Evolutionary conservation across 2,113 vertebrate genomes (phyloP), one percentile per base, ranked within the genome.

Genomic region (Plotosus lineatus): DNA sequence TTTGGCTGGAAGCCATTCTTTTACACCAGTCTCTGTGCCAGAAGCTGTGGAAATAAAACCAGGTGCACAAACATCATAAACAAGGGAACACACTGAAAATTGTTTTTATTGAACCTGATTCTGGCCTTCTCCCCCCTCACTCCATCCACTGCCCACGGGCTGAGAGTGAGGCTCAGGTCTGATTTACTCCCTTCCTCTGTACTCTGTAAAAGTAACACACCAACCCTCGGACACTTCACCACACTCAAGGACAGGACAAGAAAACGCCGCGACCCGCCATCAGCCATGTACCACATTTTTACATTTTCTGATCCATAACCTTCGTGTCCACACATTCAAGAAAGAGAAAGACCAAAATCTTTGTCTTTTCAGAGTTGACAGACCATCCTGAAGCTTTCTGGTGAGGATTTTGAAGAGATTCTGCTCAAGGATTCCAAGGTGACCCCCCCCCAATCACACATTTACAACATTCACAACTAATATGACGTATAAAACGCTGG

Each of bases 221-320:
- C 6, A 48, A 42, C 60, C 76, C 53, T 1, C 53, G 69, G 46
- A 40, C 44, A 63, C 48, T 36, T 51, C 38, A 36, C 65, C 48
- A 84, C 48, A 56, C 78, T 83, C 82, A 69, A 85, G 84, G 87
- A 82, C 87, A 85, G 83, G 84, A 46, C 55, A 36, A 75, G 15
- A 78, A 44, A 51, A 83, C 61, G 40, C 50, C 33, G 15, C 26
- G 31, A 72, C 61, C 11, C 50, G 46, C 28, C 28, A 51, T 73
- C 78, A 78, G 82, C 88, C 53, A 88, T 75, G 84, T 81, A 90
- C 84, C 86, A 88, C 87, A 90, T 85, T 88, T 87, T 65, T 31
- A 75, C 84, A 87, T 86, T 81, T 84, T 55, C 84, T 88, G 86
- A 90, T 91, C 87, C 89, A 89, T 88, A 89, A 84, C 87, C 81